These are phyloP conservation scores for Metacarcinus magister DNA, from an alignment of 2,888 invertebrate species.

Conservation along the genomic window DNA sequence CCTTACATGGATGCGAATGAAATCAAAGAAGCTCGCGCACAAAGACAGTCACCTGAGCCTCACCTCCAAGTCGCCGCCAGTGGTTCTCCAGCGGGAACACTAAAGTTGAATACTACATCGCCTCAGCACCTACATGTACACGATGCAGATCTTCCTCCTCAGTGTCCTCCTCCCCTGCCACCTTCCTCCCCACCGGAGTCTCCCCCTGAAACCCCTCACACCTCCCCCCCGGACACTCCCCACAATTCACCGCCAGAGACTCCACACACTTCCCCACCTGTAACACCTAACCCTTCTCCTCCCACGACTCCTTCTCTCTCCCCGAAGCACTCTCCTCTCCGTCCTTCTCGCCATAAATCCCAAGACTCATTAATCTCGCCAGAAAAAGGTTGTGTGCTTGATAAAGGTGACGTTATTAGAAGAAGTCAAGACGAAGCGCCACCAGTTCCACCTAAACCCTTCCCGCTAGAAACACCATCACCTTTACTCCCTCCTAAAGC, in stretches of 20 bases:
- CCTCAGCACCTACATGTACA: conserved; percentile 36
- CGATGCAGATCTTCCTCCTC: conserved; percentile 67
- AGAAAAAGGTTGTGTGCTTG: not conserved
- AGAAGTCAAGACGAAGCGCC: not conserved
- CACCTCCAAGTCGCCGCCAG: not conserved
- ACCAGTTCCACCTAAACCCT: conserved; percentile 56
- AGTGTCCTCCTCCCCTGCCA: conserved; percentile 70
- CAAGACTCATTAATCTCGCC: conserved; percentile 5
- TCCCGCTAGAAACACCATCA: conserved; percentile 13
- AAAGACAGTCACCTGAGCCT: not conserved
- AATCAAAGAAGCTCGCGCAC: conserved; percentile 52
- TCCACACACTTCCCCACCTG: conserved; percentile 65
- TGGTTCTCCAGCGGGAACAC: not conserved
- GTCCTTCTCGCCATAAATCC: not conserved
- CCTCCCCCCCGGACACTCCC: conserved; percentile 75
- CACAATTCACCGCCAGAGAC: conserved; percentile 69
- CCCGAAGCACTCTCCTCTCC: not conserved
- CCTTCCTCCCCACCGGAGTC: conserved; percentile 71
- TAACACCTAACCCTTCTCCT: conserved; percentile 46
- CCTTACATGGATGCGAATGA: conserved; percentile 81
- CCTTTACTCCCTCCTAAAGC: not conserved
- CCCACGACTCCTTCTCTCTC: not conserved
- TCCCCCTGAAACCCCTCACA: conserved; percentile 70
- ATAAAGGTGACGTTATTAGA: not conserved
- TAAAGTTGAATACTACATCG: not conserved